Base-by-base conservation (phyloP, 2,888 invertebrate genomes). In the Nymphalis polychloros region DNA sequence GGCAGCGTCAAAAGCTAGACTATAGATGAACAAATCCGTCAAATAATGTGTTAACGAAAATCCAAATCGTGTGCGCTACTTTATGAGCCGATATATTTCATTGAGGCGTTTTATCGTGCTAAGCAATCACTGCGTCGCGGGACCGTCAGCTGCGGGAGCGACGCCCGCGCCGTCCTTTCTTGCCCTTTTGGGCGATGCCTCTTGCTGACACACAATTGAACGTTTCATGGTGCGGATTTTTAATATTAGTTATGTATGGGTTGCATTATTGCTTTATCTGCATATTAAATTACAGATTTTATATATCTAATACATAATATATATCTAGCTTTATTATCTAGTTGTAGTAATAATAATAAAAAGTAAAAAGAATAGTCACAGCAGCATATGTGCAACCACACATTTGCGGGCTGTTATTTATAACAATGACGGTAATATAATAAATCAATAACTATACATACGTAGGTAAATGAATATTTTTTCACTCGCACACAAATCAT, bases 121-220 rank as follows among this genome's bases (percentile, higher is more conserved):
- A 77, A 77, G 77, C 78, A 76, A 80, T 79, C 79, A 73, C 72
- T 74, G 75, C 74, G 77, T 73, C 76, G 76, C 76, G 68, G 74
- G 48, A 27, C 69, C 72, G 70, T 75, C 79, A 76, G 77, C 74
- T 76, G 75, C 79, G 87, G 81, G 89, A 77, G 83, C 89, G 87
- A 80, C 83, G 89, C 74, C 86, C 90, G 81, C 78, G 73, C 70
- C 85, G 88, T 87, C 89, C 89, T 90, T 87, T 73, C 76, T 79
- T 84, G 88, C 86, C 90, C 90, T 90, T 83, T 79, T 80, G 82
- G 78, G 72, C 81, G 78, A 80, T 77, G 81, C 78, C 78, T 76
- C 66, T 65, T 66, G 67, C 74, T 76, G 76, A 78, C 79, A 79
- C 75, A 79, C 75, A 71, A 77, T 70, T 70, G 67, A 69, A 72